Base-by-base conservation (phyloP, 2,888 invertebrate genomes). In the Lithophane leautieri region DNA sequence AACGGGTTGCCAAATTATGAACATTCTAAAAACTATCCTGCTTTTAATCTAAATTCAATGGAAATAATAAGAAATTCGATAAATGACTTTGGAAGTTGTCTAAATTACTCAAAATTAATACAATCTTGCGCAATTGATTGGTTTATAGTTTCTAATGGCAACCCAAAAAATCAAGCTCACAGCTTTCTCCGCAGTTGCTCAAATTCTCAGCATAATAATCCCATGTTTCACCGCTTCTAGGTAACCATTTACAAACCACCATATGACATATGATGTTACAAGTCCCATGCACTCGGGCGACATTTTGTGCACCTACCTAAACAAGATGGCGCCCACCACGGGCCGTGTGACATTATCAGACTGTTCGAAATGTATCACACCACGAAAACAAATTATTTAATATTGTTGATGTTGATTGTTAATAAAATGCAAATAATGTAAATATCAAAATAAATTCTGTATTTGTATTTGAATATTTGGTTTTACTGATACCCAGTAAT, bases 341-440 rank as follows among this genome's bases (percentile, higher is more conserved):
- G 92, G 90, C 83, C 88, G 90, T 94, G 93, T 94, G 93, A 93
- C 92, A 92, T 93, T 94, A 93, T 90, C 91, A 92, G 94, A 94
- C 94, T 94, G 95, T 95, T 95, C 94, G 86, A 93, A 94, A 93
- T 95, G 92, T 94, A 94, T 95, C 94, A 95, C 95, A 95, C 95
- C 95, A 95, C 95, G 92, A 95, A 91, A 94, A 96, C 95, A 95
- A 97, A 96, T 96, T 96, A 97, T 97, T 97, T 96, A 97, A 97
- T 97, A 97, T 96, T 97, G 97, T 97, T 97, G 97, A 97, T 97
- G 97, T 97, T 97, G 97, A 97, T 97, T 97, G 97, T 97, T 97
- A 97, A 97, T 97, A 97, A 97, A 97, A 97, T 97, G 97, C 97
- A 97, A 97, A 97, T 97, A 97, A 97, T 97, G 97, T 97, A 97